Evolutionary conservation across 2,113 vertebrate species (phyloP), one percentile per base, ranked within the genome.

Genomic region (Oncorhynchus clarkii): DNA sequence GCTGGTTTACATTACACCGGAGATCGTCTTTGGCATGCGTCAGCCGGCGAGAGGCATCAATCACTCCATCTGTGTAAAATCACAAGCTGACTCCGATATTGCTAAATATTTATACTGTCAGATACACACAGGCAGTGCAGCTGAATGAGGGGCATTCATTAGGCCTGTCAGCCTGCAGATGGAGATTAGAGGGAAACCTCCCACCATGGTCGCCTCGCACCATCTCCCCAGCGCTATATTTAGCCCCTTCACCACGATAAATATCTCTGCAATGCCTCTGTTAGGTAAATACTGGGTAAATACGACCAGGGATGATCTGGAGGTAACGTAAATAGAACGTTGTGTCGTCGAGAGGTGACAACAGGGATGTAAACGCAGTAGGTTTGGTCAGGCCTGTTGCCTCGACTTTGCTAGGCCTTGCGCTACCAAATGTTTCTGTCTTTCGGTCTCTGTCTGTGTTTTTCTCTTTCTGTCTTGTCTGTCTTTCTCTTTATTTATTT

Each of bases 91-190:
- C 95, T 97, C 94, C 93, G 91, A 96, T 96, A 96, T 96, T 95
- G 95, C 95, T 98, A 98, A 98, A 98, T 98, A 98, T 98, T 98
- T 98, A 98, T 96, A 96, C 97, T 97, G 96, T 97, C 96, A 96
- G 94, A 95, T 96, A 96, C 96, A 97, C 96, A 96, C 95, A 95
- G 96, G 95, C 96, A 45, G 95, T 95, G 93, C 95, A 97, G 96
- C 97, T 98, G 96, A 97, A 97, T 34, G 98, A 96, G 96, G 96
- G 94, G 94, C 95, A 95, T 97, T 97, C 96, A 98, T 98, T 97
- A 98, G 95, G 95, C 96, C 95, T 97, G 97, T 97, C 97, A 98
- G 96, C 93, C 93, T 95, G 94, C 94, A 96, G 95, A 98, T 95
- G 96, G 95, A 97, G 96, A 97, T 97, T 95, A 97, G 95, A 96